Base-by-base conservation (phyloP, 2,888 invertebrate species). In the Dusona sp. region DNA sequence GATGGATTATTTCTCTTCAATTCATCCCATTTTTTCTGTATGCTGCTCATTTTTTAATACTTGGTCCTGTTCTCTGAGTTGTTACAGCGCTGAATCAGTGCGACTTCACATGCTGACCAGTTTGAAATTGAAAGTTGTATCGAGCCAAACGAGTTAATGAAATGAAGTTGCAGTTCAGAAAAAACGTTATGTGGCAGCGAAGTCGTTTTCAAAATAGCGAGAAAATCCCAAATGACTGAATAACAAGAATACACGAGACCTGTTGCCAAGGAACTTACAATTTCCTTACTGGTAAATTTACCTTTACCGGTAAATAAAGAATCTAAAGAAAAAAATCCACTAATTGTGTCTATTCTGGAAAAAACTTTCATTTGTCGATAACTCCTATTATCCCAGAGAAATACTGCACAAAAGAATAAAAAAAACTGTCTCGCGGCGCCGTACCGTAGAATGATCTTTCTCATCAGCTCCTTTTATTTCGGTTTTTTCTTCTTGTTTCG, bases 401-500 rank as follows among this genome's bases (percentile, higher is more conserved):
- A 22, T 29, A 25, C 51, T n/a, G 45, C 51, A 42, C 19, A 16
- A 19, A 54, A 38, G 8, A 67, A 48, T 13, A 1, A 83, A 13
- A 48, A 38, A 36, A 25, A 72, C 48, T 51, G 36, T 79, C 74
- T 65, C 36, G 8, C 9, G 22, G 45, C 61, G 68, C 11, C 45
- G 45, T 11, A 7, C 25, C n/a, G 29, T n/a, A 51, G 33, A 19
- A 25, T n/a, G 51, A 33, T 11, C 48, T 29, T 22, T 7, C 22
- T 65, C 72, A 75, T 80, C 73, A 67, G 8, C 22, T 80, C 67
- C 72, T 36, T 68, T 38, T n/a, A 22, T 38, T 36, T 75, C 45
- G 45, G 45, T n/a, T n/a, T 19, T 36, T 67, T 38, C 36, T 68
- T 82, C 65, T 70, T 74, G 70, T 61, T 89, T 87, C 89, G 88